Evolutionary conservation across 2,888 invertebrate genomes (phyloP), one percentile per base, ranked within the genome.

Genomic region (Macrophya annulata): DNA sequence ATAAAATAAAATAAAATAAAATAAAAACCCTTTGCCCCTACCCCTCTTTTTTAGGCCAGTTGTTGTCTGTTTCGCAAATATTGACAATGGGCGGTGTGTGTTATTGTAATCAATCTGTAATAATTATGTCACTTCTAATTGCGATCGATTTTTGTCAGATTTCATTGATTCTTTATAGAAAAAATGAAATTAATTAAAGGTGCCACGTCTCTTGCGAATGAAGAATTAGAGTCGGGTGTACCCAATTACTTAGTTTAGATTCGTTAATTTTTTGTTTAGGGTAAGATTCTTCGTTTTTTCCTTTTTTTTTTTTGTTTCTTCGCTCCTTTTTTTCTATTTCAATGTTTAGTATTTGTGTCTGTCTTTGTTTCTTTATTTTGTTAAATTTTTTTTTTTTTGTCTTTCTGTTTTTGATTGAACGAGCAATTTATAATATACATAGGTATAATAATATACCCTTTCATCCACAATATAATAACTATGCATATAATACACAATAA

Each of bases 381-480:
- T 31, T 31, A 2, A 31, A 31, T 4, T 48, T 87, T 10, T 85
- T 45, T 45, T 74, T 85, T 72, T 76, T 81, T 77, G 62, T 55
- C n/a, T 85, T 31, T 84, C 79, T 86, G 72, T 81, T 84, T 40
- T 82, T 71, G 68, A 82, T 86, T 87, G 59, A 62, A 25, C 62
- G 25, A 62, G 25, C 62, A 12, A 62, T 62, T 86, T 45, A 83
- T 77, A 21, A 83, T 86, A 79, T 68, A 84, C 77, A 59, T 84
- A 55, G 65, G 51, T 76, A 21, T 76, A 82, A 85, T 84, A 72
- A 65, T 12, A 71, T 65, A 87, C 84, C 88, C 88, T 88, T 88
- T 87, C 88, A 89, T 86, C 89, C 88, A 88, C 90, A 90, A 90
- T 90, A 89, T 84, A 77, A 74, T 21, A 12, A 84, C 31, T 77